phyloP scores from a whole-genome alignment of 1,140 invertebrate genomes.

The Zaprionus lachaisei region DNA sequence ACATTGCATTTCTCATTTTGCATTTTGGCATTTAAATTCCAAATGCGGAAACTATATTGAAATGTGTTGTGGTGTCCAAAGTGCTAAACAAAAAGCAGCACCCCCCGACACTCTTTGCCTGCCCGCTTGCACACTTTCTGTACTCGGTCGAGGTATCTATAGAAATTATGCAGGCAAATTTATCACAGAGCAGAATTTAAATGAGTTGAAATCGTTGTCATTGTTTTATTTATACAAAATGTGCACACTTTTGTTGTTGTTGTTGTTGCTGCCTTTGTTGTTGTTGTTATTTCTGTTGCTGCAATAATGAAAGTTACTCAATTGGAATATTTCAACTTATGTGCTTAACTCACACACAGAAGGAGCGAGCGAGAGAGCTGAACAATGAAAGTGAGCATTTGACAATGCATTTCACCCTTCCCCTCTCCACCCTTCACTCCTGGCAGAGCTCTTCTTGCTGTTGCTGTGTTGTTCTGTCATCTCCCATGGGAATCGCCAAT shows the following conservation, averaged over 20 bases:
- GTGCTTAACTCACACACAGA: slow-evolving; percentile 64
- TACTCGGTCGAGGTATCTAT: slow-evolving; percentile 51
- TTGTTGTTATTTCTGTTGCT: slow-evolving; percentile 55
- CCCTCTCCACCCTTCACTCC: background rate
- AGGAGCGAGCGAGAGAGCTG: slow-evolving; percentile 24
- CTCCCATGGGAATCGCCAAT: slow-evolving; percentile 79
- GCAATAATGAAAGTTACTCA: slow-evolving; percentile 81
- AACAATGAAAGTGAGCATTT: slow-evolving; percentile 79
- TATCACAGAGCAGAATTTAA: slow-evolving; percentile 80
- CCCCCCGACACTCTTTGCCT: background rate
- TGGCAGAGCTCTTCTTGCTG: slow-evolving; percentile 5
- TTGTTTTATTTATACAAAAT: slow-evolving; percentile 80
- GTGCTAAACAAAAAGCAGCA: slow-evolving; percentile 24
- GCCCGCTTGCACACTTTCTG: background rate
- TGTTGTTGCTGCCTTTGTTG: slow-evolving; percentile 37
- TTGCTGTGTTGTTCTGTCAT: slow-evolving; percentile 6
- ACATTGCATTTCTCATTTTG: slow-evolving; percentile 37
- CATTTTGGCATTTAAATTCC: slow-evolving; percentile 41
- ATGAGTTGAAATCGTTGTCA: slow-evolving; percentile 81
- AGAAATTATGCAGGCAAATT: slow-evolving; percentile 79
- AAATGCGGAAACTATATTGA: slow-evolving; percentile 32
- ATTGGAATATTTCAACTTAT: slow-evolving; percentile 83
- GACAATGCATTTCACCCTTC: slow-evolving; percentile 56
- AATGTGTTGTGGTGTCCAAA: slow-evolving; percentile 10
- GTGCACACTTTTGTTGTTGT: slow-evolving; percentile 63